Conservation (phyloP, 2,797 vertebrate species). For the Ptychadena robeensis region DNA sequence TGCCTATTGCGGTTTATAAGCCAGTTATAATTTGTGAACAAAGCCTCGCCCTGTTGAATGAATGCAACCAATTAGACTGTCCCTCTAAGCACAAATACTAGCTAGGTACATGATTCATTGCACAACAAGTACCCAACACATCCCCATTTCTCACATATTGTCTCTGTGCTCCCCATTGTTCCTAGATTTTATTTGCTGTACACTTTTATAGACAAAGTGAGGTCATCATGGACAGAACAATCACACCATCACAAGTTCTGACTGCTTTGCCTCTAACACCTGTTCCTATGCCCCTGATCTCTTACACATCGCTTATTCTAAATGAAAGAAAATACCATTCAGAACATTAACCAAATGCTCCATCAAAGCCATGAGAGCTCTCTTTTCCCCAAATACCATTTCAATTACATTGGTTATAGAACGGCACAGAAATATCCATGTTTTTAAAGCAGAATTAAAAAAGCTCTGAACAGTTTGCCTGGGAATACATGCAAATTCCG, state of each 20-base stretch:
- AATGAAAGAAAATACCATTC: conserved; percentile 8
- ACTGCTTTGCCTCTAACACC: neutral
- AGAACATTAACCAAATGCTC: neutral
- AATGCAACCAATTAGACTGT: neutral
- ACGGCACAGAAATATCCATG: neutral
- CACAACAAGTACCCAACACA: neutral
- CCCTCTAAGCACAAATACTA: neutral
- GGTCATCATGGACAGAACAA: neutral
- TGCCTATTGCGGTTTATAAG: neutral
- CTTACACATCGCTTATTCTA: neutral
- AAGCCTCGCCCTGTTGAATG: neutral
- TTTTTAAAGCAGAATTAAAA: neutral
- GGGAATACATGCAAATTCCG: conserved; percentile 40
- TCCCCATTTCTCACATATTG: neutral
- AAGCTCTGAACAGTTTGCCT: conserved; percentile 2
- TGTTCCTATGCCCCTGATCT: neutral
- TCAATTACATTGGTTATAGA: neutral
- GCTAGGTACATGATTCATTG: neutral
- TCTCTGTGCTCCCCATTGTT: neutral
- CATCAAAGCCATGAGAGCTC: neutral
- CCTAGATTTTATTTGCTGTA: no score
- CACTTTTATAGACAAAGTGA: neutral
- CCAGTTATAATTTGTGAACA: neutral
- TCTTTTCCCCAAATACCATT: conserved; percentile 8
- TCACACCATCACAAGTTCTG: neutral